A percentile compares a stretch with the other conserved stretches of the same genome.
These are phyloP conservation scores for Clitarchus hookeri DNA, from an alignment of 2,888 invertebrate species.

Conservation along the genomic window DNA sequence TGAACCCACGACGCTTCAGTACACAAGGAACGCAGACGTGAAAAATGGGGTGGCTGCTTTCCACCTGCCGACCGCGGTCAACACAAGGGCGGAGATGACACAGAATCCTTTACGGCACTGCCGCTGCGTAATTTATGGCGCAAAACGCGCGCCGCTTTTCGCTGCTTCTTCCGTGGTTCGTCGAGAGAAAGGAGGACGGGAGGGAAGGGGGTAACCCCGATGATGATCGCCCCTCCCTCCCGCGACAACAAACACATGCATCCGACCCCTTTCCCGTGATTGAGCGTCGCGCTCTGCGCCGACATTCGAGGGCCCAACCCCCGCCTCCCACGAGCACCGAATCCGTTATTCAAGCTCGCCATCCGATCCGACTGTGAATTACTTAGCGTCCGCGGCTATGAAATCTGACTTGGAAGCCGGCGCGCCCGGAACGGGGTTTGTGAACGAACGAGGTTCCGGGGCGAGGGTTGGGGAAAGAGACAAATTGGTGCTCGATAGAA, in stretches of 20 bases:
- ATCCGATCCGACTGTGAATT: neutral
- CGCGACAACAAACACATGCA: neutral
- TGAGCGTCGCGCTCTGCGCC: neutral
- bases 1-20: too few relatives aligned
- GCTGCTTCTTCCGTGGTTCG: neutral
- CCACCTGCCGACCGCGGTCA: too few relatives aligned
- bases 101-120: neutral
- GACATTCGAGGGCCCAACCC: neutral
- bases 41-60: too few relatives aligned
- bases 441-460: neutral
- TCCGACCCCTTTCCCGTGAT: neutral
- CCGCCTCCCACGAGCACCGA: neutral
- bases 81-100: neutral
- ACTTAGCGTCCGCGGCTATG: neutral
- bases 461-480: neutral
- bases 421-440: neutral
- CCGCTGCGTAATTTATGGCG: neutral
- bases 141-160: neutral
- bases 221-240: neutral
- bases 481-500: constrained; percentile 9
- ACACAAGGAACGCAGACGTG: too few relatives aligned
- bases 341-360: neutral
- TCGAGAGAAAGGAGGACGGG: neutral
- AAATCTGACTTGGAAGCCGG: neutral
- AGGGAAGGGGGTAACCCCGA: neutral